Conservation (phyloP, 2,113 vertebrate genomes). For the Crotalus horridus region DNA sequence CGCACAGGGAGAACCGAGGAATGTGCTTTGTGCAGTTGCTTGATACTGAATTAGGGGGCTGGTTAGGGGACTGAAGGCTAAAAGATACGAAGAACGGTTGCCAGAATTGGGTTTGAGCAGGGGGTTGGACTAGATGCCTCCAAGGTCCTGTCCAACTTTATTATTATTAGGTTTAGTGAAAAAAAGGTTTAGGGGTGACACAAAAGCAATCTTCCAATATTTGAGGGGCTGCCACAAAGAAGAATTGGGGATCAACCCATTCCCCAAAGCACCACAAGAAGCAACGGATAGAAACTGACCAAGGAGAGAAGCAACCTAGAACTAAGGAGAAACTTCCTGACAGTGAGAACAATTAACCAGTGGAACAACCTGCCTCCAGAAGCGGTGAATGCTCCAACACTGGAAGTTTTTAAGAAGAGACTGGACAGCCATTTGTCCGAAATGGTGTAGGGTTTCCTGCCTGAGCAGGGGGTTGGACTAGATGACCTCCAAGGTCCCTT, state of each 20-base stretch:
- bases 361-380: too few relatives aligned
- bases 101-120: not conserved
- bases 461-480: too few relatives aligned
- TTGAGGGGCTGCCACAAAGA: not conserved
- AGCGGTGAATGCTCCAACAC: too few relatives aligned
- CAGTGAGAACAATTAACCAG: too few relatives aligned
- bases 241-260: not conserved
- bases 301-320: too few relatives aligned
- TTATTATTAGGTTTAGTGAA: not conserved
- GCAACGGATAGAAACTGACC: not conserved
- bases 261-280: not conserved
- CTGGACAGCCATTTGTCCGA: not conserved
- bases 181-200: not conserved
- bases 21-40: conserved; percentile 43
- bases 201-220: not conserved
- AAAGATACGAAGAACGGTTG: not conserved
- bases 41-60: conserved; percentile 34
- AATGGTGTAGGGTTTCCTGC: conserved; percentile 20
- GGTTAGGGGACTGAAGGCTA: not conserved
- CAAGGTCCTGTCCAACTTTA: too few relatives aligned
- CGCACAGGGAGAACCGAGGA: conserved; percentile 10
- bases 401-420: too few relatives aligned
- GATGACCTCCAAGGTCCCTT: too few relatives aligned
- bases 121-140: too few relatives aligned
- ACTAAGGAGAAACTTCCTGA: too few relatives aligned